Evolutionary conservation across 2,888 invertebrate genomes (phyloP), one percentile per base, ranked within the genome.

Genomic region (Nomada fucata): DNA sequence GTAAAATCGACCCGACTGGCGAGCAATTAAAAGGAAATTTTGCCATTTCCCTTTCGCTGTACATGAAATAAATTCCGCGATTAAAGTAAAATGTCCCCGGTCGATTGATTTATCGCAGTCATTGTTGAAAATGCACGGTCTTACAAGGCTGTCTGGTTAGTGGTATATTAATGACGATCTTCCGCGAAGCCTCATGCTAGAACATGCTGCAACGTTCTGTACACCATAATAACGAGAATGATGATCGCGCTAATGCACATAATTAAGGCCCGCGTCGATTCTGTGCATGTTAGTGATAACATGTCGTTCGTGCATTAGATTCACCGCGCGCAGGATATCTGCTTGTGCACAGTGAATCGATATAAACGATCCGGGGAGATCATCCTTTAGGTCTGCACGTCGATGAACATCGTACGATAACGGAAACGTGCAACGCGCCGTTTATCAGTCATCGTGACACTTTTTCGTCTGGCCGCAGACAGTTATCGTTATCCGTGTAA

Each of bases 181-280:
- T 77, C 70, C 71, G 52, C 76, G 84, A 69, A 74, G 69, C 59
- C 65, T 53, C 61, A 71, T 67, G 63, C 76, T 76, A 78, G 78
- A 71, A 76, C 80, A 79, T 70, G 75, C 73, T 29, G 70, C 69
- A 80, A 79, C 72, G 74, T 83, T 86, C 80, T 79, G 78, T 87
- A 79, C 81, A 65, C 76, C 78, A 73, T 76, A 86, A 88, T 79
- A 79, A 88, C 69, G 76, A 75, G 86, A 85, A 75, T 83, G 83
- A 88, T 79, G 87, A 83, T 84, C 83, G 64, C 72, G 57, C 79
- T 83, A 83, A 87, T 85, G 78, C 83, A 77, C 81, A 88, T 88
- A 89, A 88, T 88, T 88, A 88, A 89, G 67, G 44, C 57, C 18
- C 67, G 76, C 76, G 71, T 82, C 78, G 86, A 86, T 84, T 76